Conservation (phyloP, 2,113 vertebrate species). For the Dissostichus mawsoni region DNA sequence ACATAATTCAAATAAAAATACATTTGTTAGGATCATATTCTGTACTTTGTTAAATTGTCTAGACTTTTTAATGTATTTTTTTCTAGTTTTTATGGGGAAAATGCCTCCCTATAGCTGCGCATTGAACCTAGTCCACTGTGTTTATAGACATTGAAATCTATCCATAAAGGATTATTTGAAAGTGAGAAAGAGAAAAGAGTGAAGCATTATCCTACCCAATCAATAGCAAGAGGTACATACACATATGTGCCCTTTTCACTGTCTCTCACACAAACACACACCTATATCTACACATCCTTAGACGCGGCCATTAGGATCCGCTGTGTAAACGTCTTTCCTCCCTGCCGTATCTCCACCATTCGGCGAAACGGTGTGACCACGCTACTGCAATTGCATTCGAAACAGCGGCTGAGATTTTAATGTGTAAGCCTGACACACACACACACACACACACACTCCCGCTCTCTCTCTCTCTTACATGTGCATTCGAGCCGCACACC, state of each 20-base stretch:
- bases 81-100: background rate
- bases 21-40: background rate
- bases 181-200: background rate
- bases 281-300: conserved; percentile 26
- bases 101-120: background rate
- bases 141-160: conserved; percentile 42
- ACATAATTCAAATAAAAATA: background rate
- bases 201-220: conserved; percentile 36
- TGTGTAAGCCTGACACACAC: conserved; percentile 37
- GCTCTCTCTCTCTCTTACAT: conserved; percentile 21
- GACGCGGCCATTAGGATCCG: conserved; percentile 35
- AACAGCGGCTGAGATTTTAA: conserved; percentile 48
- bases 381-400: conserved; percentile 44
- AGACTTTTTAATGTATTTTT: background rate
- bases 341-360: background rate
- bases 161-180: conserved; percentile 17
- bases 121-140: background rate
- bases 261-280: background rate
- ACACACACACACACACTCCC: background rate
- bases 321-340: conserved; percentile 23
- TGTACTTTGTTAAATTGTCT: background rate
- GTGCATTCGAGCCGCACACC: conserved; percentile 58
- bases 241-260: background rate
- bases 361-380: conserved; percentile 21
- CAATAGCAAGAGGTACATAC: conserved; percentile 17